Evolutionary conservation across 64 coral and sea anemone species (phyloP), one percentile per base, ranked within the genome.

Genomic region (Astreopora myriophthalma): DNA sequence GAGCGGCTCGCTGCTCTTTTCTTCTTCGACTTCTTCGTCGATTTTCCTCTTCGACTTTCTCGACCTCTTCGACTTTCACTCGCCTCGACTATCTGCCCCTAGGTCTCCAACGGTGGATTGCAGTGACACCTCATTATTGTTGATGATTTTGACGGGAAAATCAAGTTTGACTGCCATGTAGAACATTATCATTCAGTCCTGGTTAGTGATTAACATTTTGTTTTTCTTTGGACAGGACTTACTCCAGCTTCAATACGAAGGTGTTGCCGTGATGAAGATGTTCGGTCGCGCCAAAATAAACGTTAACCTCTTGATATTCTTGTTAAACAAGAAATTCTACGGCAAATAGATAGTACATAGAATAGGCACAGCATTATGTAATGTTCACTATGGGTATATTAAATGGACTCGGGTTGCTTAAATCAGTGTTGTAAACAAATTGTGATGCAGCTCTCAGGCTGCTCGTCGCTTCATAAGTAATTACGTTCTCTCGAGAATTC

Each of bases 321-420:
- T 99, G 37, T 75, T 99, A 66, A 99, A 99, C 70, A 99, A 99
- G 94, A 99, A 99, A 90, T 99, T 99, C 85, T 99, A 99, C 82
- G 97, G 97, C 79, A 99, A 99, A 94, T 96, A 96, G 57, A 78
- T 78, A 55, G 44, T 5, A 24, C 62, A 66, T 9, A 24, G n/a
- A 52, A 30, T 49, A 29, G n/a, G 1, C 9, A 83, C 19, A 22
- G 6, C 29, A 12, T 71, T 34, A 36, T 19, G 17, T 17, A 57
- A 57, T 57, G 49, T 22, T 55, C 49, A 55, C 16, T 3, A 16
- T 55, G 10, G 49, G 12, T 55, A 19, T 10, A 55, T 55, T 55
- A 55, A 55, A 55, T 55, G 49, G 11, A 55, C 49, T 55, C 17
- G 6, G 40, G 40, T 5, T 44, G 40, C 40, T 44, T 44, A 44